Evolutionary conservation across 37 sponge, comb jelly and placozoan genomes (phyloP).

Genomic region (Ephydatia muelleri): DNA sequence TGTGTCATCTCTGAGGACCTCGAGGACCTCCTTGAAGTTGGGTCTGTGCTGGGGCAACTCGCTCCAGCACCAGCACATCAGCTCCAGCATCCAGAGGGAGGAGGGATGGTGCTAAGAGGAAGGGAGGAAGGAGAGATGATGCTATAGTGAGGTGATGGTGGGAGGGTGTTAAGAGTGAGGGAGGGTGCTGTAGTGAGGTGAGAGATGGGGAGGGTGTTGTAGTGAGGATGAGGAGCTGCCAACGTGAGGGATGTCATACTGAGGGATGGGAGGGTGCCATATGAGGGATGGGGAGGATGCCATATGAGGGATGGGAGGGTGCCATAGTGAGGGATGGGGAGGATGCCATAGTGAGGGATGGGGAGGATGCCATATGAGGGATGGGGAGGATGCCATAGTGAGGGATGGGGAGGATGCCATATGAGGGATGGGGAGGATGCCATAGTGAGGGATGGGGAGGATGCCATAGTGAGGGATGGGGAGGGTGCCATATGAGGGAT

Average conservation of each 20-base stretch:
- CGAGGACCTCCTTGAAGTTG: conserved; percentile 49
- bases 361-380: no score
- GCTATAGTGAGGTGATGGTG: neutral
- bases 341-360: no score
- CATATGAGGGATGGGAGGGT: neutral
- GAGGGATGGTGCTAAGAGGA: conserved; percentile 34
- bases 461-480: no score
- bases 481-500: no score
- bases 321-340: no score
- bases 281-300: neutral
- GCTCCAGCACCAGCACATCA: conserved; percentile 94
- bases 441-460: no score
- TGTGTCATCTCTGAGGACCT: conserved; percentile 7
- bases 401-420: no score
- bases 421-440: no score
- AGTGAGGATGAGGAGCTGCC: neutral
- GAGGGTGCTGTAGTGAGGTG: neutral
- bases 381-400: no score
- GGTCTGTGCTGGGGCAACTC: conserved; percentile 72
- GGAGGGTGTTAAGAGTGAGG: conserved; percentile 5
- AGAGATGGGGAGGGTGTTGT: neutral
- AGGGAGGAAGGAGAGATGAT: neutral
- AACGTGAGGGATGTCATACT: neutral
- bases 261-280: neutral
- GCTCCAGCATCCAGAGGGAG: conserved; percentile 61